Evolutionary conservation across 2,888 invertebrate genomes (phyloP), one percentile per base, ranked within the genome.

Genomic region (Chaetogeoica ovagalla): DNA sequence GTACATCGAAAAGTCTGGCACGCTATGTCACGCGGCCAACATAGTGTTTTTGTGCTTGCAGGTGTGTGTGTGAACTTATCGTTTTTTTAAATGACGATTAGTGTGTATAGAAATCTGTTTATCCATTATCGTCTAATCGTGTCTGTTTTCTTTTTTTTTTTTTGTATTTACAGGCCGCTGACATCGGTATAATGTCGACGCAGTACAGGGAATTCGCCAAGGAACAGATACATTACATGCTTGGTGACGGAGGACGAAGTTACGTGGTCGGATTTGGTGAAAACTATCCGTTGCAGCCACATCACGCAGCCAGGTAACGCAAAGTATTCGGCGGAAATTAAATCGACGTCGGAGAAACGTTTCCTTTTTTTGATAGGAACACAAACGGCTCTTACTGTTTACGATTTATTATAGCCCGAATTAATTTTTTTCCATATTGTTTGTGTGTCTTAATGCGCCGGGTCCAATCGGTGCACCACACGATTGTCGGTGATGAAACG

Each of bases 191-290:
- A 55, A 72, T 69, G 43, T 84, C 85, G 0, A 82, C 84, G 15
- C 69, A 71, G 15, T 89, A 89, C 84, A 84, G 87, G 17, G 83
- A 86, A 71, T 89, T 89, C 84, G 89, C 89, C 30, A 86, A 86
- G 82, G 84, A 87, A 83, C 90, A 90, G 85, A 88, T 90, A 70
- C 85, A 88, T 83, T 90, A 89, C 84, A 88, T 89, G 84, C 85
- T 90, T 30, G 89, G 90, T 9, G 87, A 88, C 72, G 84, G 85
- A 82, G 89, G 89, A 6, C 86, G 87, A 69, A 89, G 89, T 84
- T 90, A 85, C 84, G 87, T 90, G 0, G 87, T 89, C 19, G 90
- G 90, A 3, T 89, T 87, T 84, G 90, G 89, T 15, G 83, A 85
- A 62, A 87, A 89, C 84, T 88, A 88, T 65, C 90, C 89, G 0